Conservation (phyloP, 2,888 invertebrate species). For the Cataglyphis albicans region DNA sequence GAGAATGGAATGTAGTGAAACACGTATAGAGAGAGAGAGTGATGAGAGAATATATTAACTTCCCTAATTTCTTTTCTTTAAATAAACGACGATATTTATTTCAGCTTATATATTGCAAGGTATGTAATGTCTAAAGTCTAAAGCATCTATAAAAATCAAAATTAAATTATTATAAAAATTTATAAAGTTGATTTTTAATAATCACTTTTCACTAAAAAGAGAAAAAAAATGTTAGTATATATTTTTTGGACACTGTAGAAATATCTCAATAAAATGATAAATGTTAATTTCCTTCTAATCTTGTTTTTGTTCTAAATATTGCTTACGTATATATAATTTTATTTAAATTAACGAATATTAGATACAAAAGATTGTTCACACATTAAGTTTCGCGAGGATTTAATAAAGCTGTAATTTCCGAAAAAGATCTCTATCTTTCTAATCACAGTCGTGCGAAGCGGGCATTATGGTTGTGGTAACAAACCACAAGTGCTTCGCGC, state of each 20-base stretch:
- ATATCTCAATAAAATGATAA: neutral
- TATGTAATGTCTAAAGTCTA: neutral
- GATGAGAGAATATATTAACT: conserved; percentile 40
- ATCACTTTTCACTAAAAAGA: neutral
- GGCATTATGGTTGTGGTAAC: conserved; percentile 22
- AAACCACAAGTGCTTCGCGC: conserved; percentile 21
- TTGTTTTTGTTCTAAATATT: neutral
- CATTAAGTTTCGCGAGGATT: neutral
- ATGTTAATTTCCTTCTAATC: neutral
- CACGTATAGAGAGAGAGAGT: conserved; percentile 38
- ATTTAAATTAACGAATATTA: neutral
- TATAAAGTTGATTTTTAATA: neutral
- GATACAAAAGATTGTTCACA: neutral
- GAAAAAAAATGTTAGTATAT: neutral
- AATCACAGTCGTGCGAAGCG: conserved; percentile 16
- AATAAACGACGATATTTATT: conserved; percentile 4
- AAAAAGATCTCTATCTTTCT: conserved; percentile 19
- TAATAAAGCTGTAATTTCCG: conserved; percentile 7
- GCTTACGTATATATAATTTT: neutral
- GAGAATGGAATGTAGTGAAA: conserved; percentile 47
- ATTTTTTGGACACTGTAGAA: neutral
- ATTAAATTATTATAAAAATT: neutral
- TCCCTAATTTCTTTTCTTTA: conserved; percentile 6
- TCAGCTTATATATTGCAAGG: neutral
- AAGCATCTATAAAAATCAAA: neutral